Percentiles rank a stretch among this genome's conserved stretches.
These are phyloP conservation scores for Macaca nemestrina DNA, from an alignment of 2,113 vertebrate genomes.

Conservation along the genomic window DNA sequence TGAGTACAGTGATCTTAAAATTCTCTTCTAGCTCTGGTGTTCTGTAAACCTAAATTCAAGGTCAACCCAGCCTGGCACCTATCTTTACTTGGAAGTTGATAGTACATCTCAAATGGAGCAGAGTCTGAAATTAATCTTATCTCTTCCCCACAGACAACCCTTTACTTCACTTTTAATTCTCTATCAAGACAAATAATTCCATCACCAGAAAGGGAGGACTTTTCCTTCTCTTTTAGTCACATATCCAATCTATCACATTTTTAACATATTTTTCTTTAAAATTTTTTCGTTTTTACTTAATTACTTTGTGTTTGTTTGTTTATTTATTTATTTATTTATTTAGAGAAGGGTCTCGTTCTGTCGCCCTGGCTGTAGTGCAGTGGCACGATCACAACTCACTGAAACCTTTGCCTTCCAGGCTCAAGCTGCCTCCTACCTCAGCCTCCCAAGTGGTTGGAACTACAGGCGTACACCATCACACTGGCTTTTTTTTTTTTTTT, in stretches of 20 bases:
- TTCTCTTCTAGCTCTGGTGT: background rate
- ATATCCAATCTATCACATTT: background rate
- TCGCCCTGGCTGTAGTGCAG: too few relatives aligned
- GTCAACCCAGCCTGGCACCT: background rate
- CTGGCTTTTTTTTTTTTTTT: too few relatives aligned
- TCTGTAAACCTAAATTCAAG: background rate
- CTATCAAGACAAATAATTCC: background rate
- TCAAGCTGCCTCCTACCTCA: too few relatives aligned
- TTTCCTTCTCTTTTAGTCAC: background rate
- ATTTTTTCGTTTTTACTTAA: too few relatives aligned
- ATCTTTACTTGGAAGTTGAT: background rate
- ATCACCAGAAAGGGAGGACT: background rate
- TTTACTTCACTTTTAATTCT: background rate
- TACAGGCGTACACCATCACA: too few relatives aligned
- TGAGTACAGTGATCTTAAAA: slow-evolving; percentile 27
- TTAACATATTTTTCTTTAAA: too few relatives aligned
- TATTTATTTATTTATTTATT: too few relatives aligned
- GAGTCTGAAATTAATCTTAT: background rate
- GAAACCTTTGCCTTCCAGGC: too few relatives aligned
- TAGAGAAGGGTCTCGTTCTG: too few relatives aligned
- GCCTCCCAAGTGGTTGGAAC: too few relatives aligned
- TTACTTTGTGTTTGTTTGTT: too few relatives aligned
- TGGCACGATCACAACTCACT: too few relatives aligned
- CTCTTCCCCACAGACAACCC: background rate
- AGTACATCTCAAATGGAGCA: background rate